Evolutionary conservation across 1,140 invertebrate species (phyloP).

Genomic region (Leguminivora glycinivorella): DNA sequence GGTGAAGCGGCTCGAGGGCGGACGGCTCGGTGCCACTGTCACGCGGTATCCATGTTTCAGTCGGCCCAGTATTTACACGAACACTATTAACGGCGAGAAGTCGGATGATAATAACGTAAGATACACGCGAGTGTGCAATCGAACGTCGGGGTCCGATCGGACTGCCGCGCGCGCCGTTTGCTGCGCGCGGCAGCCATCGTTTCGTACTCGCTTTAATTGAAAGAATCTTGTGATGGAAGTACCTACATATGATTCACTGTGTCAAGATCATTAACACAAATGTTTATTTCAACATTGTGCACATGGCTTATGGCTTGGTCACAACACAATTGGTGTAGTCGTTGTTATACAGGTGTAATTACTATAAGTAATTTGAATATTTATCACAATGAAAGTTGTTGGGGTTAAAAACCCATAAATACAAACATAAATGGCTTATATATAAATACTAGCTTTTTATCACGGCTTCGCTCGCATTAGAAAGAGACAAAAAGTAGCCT

Average conservation of each 20-base stretch:
- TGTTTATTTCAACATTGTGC: conserved; percentile 28
- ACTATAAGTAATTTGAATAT: too few relatives aligned
- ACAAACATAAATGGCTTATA: too few relatives aligned
- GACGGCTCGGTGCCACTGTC: not conserved
- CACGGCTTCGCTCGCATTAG: too few relatives aligned
- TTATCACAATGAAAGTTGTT: not conserved
- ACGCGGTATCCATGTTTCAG: conserved; percentile 8
- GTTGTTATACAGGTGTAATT: not conserved
- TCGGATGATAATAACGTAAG: conserved; percentile 16
- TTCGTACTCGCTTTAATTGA: conserved; percentile 60
- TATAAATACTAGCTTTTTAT: too few relatives aligned
- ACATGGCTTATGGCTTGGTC: not conserved
- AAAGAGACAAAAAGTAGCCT: too few relatives aligned
- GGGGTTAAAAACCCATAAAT: too few relatives aligned
- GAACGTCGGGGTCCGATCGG: conserved; percentile 44
- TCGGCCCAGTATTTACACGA: conserved; percentile 54
- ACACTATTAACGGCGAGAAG: conserved; percentile 40
- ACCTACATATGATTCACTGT: conserved; percentile 37
- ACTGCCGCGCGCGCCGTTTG: conserved; percentile 49
- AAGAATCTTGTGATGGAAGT: conserved; percentile 55
- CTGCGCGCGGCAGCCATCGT: conserved; percentile 39
- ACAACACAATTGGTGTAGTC: not conserved
- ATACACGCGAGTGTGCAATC: conserved; percentile 41
- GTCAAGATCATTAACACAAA: conserved; percentile 49
- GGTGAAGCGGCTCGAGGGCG: not conserved